Evolutionary conservation across 1,140 invertebrate species (phyloP).

Genomic region (Plutomurus gul): DNA sequence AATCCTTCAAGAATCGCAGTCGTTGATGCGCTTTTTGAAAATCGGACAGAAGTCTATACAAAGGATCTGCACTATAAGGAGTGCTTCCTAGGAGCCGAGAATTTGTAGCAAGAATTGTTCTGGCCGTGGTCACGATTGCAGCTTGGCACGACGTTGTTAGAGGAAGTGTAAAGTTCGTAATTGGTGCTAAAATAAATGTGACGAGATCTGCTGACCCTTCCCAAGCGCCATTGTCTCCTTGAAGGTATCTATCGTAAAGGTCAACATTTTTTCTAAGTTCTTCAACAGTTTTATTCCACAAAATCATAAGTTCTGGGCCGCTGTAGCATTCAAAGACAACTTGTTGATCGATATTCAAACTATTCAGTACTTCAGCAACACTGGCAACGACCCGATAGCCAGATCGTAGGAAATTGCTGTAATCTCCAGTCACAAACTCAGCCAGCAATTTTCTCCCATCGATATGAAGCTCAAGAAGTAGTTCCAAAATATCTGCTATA

Average conservation of each 20-base stretch:
- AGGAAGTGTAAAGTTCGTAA: conserved; percentile 35
- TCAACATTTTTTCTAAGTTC: not conserved
- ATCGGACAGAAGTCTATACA: not conserved
- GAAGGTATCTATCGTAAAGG: not conserved
- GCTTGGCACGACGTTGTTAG: not conserved
- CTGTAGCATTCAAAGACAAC: not conserved
- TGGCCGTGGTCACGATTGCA: not conserved
- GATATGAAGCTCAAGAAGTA: conserved; percentile 5
- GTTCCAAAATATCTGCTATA: conserved; percentile 9
- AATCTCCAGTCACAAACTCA: not conserved
- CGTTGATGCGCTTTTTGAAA: not conserved
- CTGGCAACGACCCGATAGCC: not conserved
- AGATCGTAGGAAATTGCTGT: not conserved
- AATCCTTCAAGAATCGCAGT: conserved; percentile 10
- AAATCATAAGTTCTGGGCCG: conserved; percentile 5
- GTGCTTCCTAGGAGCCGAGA: not conserved
- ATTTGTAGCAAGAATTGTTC: not conserved
- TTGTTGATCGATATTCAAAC: not conserved
- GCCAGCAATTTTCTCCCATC: not conserved
- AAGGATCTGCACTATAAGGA: not conserved
- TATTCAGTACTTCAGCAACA: not conserved
- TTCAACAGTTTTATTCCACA: not conserved
- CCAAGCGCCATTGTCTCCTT: not conserved
- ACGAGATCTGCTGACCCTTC: not conserved
- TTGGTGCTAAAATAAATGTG: not conserved